A percentile compares a stretch with the other conserved stretches of the same genome.
Evolutionary conservation across 2,797 vertebrate genomes (phyloP).

Genomic region (Pelochelys cantorii): DNA sequence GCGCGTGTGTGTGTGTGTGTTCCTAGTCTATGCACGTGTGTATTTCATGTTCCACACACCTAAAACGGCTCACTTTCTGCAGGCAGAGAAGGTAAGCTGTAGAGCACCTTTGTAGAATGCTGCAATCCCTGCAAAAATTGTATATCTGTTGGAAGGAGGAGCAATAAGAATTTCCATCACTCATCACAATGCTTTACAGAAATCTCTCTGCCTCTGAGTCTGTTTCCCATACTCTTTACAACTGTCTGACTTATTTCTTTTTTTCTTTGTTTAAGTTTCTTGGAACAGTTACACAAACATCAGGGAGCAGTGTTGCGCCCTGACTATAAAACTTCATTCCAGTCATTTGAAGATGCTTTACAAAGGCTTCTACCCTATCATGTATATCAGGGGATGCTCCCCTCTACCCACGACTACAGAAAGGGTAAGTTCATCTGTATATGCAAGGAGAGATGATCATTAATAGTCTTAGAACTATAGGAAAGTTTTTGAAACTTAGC

Average conservation of each 20-base stretch:
- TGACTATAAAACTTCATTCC: slow-evolving; percentile 91
- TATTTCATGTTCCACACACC: neutral
- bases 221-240: neutral
- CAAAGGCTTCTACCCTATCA: slow-evolving; percentile 93
- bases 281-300: slow-evolving; percentile 94
- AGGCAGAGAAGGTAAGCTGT: neutral
- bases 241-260: neutral
- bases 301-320: slow-evolving; percentile 94
- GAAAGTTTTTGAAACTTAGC: neutral
- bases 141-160: neutral
- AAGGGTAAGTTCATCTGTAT: slow-evolving; percentile 81
- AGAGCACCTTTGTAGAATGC: neutral
- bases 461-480: accelerated
- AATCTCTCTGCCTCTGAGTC: neutral
- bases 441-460: accelerated
- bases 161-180: neutral
- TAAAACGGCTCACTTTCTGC: neutral
- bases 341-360: slow-evolving; percentile 89
- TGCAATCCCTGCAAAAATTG: neutral
- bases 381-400: slow-evolving; percentile 93
- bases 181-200: neutral
- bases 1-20: neutral
- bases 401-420: slow-evolving; percentile 86
- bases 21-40: neutral
- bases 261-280: slow-evolving; percentile 80